Percentiles rank a stretch among this genome's conserved stretches.
Evolutionary conservation across 2,113 vertebrate genomes (phyloP).

Genomic region (Anarhynchus alexandrinus): DNA sequence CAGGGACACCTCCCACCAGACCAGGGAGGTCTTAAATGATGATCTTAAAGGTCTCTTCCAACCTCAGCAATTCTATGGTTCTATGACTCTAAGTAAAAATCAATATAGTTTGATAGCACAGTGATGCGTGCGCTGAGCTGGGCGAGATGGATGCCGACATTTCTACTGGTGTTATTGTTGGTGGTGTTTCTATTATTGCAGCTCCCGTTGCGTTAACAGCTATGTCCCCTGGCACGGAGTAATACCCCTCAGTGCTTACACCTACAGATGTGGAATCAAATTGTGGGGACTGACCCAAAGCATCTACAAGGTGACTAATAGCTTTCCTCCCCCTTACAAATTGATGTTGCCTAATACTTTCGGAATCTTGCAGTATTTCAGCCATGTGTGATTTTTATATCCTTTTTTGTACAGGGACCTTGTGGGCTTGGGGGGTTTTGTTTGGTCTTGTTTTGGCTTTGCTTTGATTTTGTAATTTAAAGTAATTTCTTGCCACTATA

Average conservation of each 20-base stretch:
- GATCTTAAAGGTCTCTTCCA: no score
- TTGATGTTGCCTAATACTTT: neutral
- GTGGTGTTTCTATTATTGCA: neutral
- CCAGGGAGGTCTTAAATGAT: no score
- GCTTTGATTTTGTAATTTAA: neutral
- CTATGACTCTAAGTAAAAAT: no score
- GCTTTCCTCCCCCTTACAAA: neutral
- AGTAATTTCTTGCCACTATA: neutral
- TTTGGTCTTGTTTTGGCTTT: neutral
- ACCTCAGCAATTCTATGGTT: no score
- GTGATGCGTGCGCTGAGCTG: neutral
- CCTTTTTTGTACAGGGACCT: neutral
- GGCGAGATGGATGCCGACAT: neutral
- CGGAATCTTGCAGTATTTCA: neutral
- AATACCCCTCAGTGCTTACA: neutral
- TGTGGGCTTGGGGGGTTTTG: no score
- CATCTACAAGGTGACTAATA: neutral
- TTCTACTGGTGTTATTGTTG: neutral
- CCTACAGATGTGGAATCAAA: neutral
- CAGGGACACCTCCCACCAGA: no score
- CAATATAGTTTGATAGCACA: fast-evolving
- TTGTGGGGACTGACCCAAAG: neutral
- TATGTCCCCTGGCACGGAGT: neutral
- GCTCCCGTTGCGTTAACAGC: neutral
- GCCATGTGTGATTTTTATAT: neutral